A percentile compares a stretch with the other conserved stretches of the same genome.
phyloP scores from a whole-genome alignment of 2,113 vertebrate genomes.

The Noturus placidus region DNA sequence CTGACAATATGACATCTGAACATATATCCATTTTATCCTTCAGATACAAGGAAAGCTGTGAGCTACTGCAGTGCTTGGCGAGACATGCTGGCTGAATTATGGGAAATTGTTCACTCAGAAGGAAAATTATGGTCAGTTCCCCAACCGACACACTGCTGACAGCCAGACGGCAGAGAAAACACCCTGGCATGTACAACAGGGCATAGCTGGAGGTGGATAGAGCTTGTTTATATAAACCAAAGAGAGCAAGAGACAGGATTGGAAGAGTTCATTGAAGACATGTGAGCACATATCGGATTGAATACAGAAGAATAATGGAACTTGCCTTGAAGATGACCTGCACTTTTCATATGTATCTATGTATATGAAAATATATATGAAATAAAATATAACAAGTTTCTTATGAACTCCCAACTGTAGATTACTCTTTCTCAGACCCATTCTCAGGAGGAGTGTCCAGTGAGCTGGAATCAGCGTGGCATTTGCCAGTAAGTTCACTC shows the following conservation, averaged over 20 bases:
- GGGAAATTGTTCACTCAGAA: slow-evolving; percentile 64
- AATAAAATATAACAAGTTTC: not conserved
- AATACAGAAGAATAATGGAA: slow-evolving; percentile 9
- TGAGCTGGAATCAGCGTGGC: slow-evolving; percentile 4
- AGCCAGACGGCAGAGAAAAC: slow-evolving; percentile 44
- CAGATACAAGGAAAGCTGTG: slow-evolving; percentile 54
- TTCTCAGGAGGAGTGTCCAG: not conserved
- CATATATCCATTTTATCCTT: slow-evolving; percentile 46
- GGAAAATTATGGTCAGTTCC: slow-evolving; percentile 63
- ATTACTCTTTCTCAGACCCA: not conserved
- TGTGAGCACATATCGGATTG: not conserved
- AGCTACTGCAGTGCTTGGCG: slow-evolving; percentile 54
- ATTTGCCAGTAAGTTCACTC: not conserved
- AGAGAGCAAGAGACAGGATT: not conserved
- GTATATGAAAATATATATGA: not conserved
- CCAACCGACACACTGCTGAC: slow-evolving; percentile 54
- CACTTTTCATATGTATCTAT: not conserved
- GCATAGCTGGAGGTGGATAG: slow-evolving; percentile 24
- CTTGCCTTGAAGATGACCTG: not conserved
- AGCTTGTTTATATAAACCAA: slow-evolving; percentile 19
- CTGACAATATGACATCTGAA: not conserved
- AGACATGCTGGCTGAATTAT: slow-evolving; percentile 55
- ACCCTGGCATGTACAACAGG: slow-evolving; percentile 31
- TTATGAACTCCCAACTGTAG: not conserved
- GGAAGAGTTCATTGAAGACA: not conserved